A percentile compares a stretch with the other conserved stretches of the same genome.
Evolutionary conservation across 2,797 vertebrate genomes (phyloP).

Genomic region (Cirrhinus mrigala): DNA sequence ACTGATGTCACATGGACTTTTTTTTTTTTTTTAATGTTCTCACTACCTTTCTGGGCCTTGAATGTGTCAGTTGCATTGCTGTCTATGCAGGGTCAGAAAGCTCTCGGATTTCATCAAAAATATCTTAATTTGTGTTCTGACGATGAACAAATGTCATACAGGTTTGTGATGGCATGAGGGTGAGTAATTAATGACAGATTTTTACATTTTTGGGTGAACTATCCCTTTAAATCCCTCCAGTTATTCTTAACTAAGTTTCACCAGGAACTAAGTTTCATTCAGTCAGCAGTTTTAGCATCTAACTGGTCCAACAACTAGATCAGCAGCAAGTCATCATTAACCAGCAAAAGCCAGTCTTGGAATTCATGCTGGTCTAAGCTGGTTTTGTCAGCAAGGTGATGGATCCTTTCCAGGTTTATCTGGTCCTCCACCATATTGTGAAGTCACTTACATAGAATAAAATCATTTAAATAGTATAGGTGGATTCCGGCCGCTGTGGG

Average conservation of each 20-base stretch:
- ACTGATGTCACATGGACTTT: too few species aligned
- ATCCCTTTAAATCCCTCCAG: not conserved
- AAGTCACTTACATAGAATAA: not conserved
- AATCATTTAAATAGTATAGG: not conserved
- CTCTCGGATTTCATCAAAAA: too few species aligned
- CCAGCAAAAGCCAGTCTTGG: not conserved
- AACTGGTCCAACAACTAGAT: not conserved
- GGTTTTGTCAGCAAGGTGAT: constrained; percentile 17
- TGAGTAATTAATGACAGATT: too few species aligned
- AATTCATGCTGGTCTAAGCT: constrained; percentile 19
- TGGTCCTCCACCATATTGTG: not conserved
- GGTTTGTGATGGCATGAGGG: too few species aligned
- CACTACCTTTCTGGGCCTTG: too few species aligned
- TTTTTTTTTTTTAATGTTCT: too few species aligned
- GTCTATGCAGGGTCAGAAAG: too few species aligned
- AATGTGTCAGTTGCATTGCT: too few species aligned
- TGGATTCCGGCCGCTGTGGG: not conserved
- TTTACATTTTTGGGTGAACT: too few species aligned
- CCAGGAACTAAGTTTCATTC: not conserved
- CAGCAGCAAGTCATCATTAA: constrained; percentile 4
- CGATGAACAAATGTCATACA: too few species aligned
- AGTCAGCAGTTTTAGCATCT: not conserved
- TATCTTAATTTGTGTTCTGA: too few species aligned
- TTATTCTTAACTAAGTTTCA: not conserved
- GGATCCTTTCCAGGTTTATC: not conserved